Conservation (phyloP, 2,113 vertebrate species). For the Vidua chalybeata region DNA sequence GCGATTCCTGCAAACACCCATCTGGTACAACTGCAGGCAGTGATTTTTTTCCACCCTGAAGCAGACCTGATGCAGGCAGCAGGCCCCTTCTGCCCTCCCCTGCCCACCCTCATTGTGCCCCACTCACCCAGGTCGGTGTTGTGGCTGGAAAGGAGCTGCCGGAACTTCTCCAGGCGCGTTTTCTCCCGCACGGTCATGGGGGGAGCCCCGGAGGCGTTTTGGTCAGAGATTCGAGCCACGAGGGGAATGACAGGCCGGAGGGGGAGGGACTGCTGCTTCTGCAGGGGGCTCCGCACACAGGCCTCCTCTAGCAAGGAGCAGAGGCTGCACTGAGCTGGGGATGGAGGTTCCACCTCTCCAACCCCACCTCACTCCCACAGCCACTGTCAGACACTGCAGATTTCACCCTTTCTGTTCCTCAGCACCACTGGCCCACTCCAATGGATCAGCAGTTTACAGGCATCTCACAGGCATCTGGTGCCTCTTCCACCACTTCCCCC, state of each 20-base stretch:
- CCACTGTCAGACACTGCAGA: background rate
- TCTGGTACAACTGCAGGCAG: background rate
- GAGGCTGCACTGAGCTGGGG: background rate
- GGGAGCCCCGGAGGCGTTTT: slow-evolving; percentile 93
- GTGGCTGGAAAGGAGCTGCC: slow-evolving; percentile 88
- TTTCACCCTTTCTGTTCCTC: background rate
- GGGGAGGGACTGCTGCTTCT: slow-evolving; percentile 93
- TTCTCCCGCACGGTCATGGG: slow-evolving; percentile 95
- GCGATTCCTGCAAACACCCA: background rate
- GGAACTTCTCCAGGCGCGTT: slow-evolving; percentile 93
- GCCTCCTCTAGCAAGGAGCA: slow-evolving; percentile 68
- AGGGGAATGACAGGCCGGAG: slow-evolving; percentile 92
- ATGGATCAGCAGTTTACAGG: background rate
- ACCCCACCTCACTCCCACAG: background rate
- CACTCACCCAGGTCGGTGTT: slow-evolving; percentile 93
- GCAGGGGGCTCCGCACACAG: slow-evolving; percentile 79
- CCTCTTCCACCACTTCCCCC: background rate
- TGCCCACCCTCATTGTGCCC: background rate
- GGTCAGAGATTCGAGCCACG: slow-evolving; percentile 95
- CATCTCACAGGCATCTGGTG: background rate
- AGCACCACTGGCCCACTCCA: background rate
- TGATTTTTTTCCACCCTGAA: background rate
- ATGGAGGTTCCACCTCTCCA: background rate
- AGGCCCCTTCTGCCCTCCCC: background rate
- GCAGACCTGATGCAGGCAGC: background rate